Evolutionary conservation across 92 coral and sea anemone genomes (phyloP).

Genomic region (Diadumene lineata): DNA sequence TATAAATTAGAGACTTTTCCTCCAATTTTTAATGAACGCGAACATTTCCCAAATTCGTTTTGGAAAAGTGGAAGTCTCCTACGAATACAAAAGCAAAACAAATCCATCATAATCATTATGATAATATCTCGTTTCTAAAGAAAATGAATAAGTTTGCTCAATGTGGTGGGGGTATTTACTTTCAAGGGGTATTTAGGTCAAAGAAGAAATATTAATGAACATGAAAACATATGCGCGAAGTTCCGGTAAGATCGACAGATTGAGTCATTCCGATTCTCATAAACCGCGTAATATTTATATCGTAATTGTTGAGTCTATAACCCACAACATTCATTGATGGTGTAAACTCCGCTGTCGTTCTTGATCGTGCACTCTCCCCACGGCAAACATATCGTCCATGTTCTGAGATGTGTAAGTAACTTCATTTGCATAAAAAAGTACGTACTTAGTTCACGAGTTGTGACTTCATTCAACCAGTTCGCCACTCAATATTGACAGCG

Average conservation of each 20-base stretch:
- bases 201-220: not conserved
- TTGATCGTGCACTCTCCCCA: not conserved
- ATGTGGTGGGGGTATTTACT: not conserved
- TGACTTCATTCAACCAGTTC: no score
- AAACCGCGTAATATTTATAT: not conserved
- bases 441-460: no score
- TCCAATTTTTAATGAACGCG: not conserved
- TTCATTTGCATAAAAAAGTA: no score
- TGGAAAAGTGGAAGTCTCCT: not conserved
- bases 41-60: not conserved
- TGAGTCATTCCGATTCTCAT: conserved; percentile 7
- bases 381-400: not conserved
- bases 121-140: not conserved
- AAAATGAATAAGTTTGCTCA: not conserved
- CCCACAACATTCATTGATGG: not conserved
- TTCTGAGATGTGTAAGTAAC: no score
- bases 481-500: no score
- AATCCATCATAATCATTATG: not conserved
- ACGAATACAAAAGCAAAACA: not conserved
- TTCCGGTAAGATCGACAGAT: conserved; percentile 10
- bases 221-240: not conserved
- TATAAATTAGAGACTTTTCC: not conserved
- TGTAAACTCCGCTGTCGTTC: no score
- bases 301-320: conserved; percentile 6
- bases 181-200: not conserved